A percentile compares a stretch with the other conserved stretches of the same genome.
phyloP scores from a whole-genome alignment of 2,113 vertebrate genomes.

The Narcine bancroftii region DNA sequence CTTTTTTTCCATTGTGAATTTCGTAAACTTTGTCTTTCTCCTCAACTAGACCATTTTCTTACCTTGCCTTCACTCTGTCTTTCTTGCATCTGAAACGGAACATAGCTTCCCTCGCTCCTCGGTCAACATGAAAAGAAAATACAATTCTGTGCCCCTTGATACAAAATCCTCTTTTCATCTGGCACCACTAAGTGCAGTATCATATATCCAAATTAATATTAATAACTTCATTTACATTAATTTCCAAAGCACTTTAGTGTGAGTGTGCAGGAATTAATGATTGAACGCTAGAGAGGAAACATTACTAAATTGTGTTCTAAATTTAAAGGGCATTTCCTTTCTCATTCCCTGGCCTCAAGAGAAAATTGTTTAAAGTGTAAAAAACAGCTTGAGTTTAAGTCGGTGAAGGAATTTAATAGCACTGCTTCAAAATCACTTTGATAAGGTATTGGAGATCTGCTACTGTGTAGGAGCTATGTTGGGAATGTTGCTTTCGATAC shows the following conservation, averaged over 20 bases:
- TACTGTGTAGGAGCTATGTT: no score
- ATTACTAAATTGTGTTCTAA: neutral
- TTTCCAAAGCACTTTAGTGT: neutral
- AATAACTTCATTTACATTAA: conserved; percentile 31
- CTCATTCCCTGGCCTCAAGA: neutral
- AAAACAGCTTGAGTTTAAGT: no score
- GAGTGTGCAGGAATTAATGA: neutral
- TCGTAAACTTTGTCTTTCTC: neutral
- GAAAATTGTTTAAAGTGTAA: neutral
- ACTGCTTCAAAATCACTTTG: no score
- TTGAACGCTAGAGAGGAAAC: neutral
- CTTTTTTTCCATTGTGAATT: neutral
- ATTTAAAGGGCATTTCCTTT: neutral
- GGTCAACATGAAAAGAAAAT: neutral
- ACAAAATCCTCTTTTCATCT: neutral
- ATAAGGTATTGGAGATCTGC: no score
- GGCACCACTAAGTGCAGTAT: neutral
- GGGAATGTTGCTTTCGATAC: no score
- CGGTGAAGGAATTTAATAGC: no score
- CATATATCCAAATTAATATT: conserved; percentile 27
- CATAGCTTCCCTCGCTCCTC: neutral
- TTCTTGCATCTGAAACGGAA: neutral
- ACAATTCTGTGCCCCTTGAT: neutral
- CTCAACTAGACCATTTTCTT: neutral
- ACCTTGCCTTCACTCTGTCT: neutral